Evolutionary conservation across 2,888 invertebrate genomes (phyloP), one percentile per base, ranked within the genome.

Genomic region (Dynastes maya): DNA sequence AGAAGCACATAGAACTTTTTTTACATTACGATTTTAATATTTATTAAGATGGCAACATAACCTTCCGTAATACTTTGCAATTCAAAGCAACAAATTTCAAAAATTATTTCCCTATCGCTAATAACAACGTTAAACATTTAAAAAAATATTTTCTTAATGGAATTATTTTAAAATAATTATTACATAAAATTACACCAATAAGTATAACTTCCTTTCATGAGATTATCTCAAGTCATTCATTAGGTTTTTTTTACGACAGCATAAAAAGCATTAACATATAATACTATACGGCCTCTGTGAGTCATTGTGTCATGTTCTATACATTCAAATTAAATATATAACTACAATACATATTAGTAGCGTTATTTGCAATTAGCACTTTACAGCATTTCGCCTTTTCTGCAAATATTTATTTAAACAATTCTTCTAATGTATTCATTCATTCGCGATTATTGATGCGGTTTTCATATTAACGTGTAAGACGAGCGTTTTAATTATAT

Each of bases 151-250:
- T 37, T 45, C 11, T 2, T 8, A 8, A 2, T 45, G 8, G 45
- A 45, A 45, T 45, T 45, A 8, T 11, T 22, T 22, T 22, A 22
- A 22, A 22, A 68, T 51, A 27, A 68, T 22, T n/a, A 29, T 68
- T 68, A 68, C 68, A 32, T 29, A 27, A 68, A 68, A 68, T 68
- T 68, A 68, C 68, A 29, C 27, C 68, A 68, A 68, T 51, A 13
- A 16, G n/a, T 13, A 58, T 22, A 58, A 51, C 27, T 68, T 32
- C 29, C 29, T 65, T 65, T 40, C 29, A 37, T 45, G 11, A 45
- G 11, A 45, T 45, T 40, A 40, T 40, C 37, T 65, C n/a, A 22
- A 65, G 29, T 29, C 32, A 63, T 27, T 37, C 32, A 65, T 40
- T 65, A 16, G 37, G 32, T 11, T 11, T 65, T 65, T 55, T 65